Conservation (phyloP, 2,113 vertebrate species). For the Phalacrocorax aristotelis region DNA sequence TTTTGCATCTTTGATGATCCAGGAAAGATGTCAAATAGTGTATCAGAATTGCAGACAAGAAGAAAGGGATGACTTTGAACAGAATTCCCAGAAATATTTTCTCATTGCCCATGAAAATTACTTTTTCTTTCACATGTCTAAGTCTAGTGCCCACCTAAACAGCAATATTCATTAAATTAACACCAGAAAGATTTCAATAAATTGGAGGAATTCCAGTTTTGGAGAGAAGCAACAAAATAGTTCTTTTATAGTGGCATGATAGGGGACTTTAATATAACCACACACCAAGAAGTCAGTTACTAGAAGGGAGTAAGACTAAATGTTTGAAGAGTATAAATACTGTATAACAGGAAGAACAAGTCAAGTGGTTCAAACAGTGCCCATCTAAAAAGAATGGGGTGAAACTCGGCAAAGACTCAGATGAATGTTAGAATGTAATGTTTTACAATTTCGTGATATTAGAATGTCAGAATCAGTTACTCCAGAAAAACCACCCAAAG, state of each 20-base stretch:
- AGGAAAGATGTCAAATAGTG: not conserved
- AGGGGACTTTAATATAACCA: not conserved
- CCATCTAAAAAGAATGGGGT: not conserved
- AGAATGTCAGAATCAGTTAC: not conserved
- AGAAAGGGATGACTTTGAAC: not conserved
- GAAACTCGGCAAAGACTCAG: not conserved
- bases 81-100: not conserved
- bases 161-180: not conserved
- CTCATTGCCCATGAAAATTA: not conserved
- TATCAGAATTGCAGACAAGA: not conserved
- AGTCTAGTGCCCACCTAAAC: not conserved
- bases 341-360: not conserved
- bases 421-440: not conserved
- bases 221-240: not conserved
- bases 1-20: not conserved
- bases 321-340: not conserved
- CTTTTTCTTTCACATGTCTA: not conserved
- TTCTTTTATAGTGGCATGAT: not conserved
- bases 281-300: not conserved
- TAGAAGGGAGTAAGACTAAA: not conserved
- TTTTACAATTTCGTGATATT: not conserved
- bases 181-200: not conserved
- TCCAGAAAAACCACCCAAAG: not conserved
- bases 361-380: not conserved
- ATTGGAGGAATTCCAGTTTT: not conserved